Conservation (phyloP, 2,797 vertebrate genomes). For the Pangasius mekongensis region DNA sequence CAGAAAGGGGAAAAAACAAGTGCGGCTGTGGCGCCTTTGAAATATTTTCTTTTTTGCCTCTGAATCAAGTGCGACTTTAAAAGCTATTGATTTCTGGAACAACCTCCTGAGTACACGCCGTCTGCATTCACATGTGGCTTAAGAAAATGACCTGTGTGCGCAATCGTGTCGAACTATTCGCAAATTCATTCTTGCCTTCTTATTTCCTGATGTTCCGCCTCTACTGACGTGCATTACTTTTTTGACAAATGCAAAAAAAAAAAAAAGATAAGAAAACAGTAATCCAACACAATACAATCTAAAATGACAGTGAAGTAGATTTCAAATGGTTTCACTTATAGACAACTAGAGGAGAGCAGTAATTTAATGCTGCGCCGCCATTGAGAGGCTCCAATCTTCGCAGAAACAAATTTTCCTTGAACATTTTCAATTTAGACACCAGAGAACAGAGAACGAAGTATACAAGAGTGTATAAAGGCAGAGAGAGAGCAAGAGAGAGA, state of each 20-base stretch:
- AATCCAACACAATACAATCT: neutral
- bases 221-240: neutral
- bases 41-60: constrained; percentile 24
- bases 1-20: neutral
- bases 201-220: constrained; percentile 21
- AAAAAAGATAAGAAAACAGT: neutral
- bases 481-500: neutral
- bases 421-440: constrained; percentile 50
- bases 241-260: neutral
- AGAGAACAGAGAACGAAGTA: neutral
- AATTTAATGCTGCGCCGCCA: neutral
- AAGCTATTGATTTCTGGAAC: constrained; percentile 47
- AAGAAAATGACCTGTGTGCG: constrained; percentile 33
- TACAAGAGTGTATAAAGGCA: neutral
- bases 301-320: constrained; percentile 20
- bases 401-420: constrained; percentile 43
- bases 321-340: constrained; percentile 33
- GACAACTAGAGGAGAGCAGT: constrained; percentile 29
- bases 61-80: constrained; percentile 47
- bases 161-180: neutral
- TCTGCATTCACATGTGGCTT: neutral
- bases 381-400: constrained; percentile 13
- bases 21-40: neutral
- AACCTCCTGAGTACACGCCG: constrained; percentile 19
- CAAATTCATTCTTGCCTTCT: constrained; percentile 5